A percentile compares a stretch with the other conserved stretches of the same genome.
Conservation (phyloP, 1,140 invertebrate species). For the Chelonus insularis region DNA sequence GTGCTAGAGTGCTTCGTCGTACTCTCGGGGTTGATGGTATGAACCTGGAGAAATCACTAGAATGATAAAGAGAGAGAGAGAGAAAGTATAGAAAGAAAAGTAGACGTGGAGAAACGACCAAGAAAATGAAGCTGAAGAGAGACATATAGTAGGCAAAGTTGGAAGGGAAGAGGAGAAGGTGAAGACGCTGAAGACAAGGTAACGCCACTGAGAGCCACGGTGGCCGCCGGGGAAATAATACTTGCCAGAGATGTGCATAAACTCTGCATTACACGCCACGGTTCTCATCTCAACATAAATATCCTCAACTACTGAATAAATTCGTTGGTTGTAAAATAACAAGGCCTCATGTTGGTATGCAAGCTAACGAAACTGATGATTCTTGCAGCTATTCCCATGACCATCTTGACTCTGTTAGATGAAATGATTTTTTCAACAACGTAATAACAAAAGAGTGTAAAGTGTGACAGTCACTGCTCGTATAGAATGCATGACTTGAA, state of each 20-base stretch:
- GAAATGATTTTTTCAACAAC: background rate
- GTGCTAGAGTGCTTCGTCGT: slow-evolving; percentile 48
- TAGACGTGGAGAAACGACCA: background rate
- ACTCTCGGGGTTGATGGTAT: slow-evolving; percentile 34
- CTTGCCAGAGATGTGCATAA: slow-evolving; percentile 54
- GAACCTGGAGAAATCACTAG: slow-evolving; percentile 7
- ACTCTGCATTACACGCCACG: slow-evolving; percentile 53
- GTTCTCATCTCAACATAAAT: slow-evolving; percentile 36
- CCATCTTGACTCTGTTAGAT: background rate
- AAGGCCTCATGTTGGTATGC: too few species aligned
- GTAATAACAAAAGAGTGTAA: background rate
- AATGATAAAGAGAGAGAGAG: background rate
- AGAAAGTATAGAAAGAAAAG: background rate
- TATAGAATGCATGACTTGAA: slow-evolving; percentile 60
- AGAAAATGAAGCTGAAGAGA: background rate
- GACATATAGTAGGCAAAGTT: too few species aligned
- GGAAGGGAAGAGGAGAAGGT: too few species aligned
- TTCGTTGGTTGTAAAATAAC: background rate
- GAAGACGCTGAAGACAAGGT: slow-evolving; percentile 35
- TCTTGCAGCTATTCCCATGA: background rate
- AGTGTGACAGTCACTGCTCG: slow-evolving; percentile 44
- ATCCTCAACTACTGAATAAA: slow-evolving; percentile 13
- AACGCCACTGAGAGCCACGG: slow-evolving; percentile 51
- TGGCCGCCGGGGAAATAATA: slow-evolving; percentile 58
- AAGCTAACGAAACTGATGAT: too few species aligned